Evolutionary conservation across 2,888 invertebrate species (phyloP).

Genomic region (Congeria kusceri): DNA sequence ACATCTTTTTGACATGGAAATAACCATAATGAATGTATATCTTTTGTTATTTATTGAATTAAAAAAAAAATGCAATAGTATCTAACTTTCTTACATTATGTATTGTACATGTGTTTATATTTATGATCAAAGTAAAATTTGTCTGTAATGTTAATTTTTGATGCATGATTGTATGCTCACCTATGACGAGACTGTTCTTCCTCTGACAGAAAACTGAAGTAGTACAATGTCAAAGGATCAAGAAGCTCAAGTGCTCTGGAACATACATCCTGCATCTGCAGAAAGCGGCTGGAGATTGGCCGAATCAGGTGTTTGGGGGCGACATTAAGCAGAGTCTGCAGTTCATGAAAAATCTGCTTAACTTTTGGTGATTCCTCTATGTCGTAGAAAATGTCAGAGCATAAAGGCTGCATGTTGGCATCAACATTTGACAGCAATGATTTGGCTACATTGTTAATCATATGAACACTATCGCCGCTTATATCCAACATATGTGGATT

Average conservation of each 20-base stretch:
- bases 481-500: slow-evolving; percentile 1
- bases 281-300: slow-evolving; percentile 42
- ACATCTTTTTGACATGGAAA: too few relatives aligned
- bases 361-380: slow-evolving; percentile 52
- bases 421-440: neutral
- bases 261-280: slow-evolving; percentile 41
- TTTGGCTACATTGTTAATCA: slow-evolving; percentile 8
- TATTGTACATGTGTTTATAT: too few relatives aligned
- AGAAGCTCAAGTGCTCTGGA: slow-evolving; percentile 4
- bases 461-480: slow-evolving; percentile 13
- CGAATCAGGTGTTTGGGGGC: slow-evolving; percentile 26
- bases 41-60: too few relatives aligned
- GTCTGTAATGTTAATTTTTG: too few relatives aligned
- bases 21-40: too few relatives aligned
- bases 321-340: slow-evolving; percentile 24
- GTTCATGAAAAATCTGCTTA: slow-evolving; percentile 19
- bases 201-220: slow-evolving; percentile 37
- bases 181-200: too few relatives aligned
- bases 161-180: too few relatives aligned
- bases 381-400: slow-evolving; percentile 41
- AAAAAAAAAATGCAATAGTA: too few relatives aligned
- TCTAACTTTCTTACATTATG: too few relatives aligned
- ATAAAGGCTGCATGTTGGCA: neutral
- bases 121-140: too few relatives aligned
- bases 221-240: slow-evolving; percentile 31